phyloP scores from a whole-genome alignment of 2,113 vertebrate genomes.

The Anguilla japonica region DNA sequence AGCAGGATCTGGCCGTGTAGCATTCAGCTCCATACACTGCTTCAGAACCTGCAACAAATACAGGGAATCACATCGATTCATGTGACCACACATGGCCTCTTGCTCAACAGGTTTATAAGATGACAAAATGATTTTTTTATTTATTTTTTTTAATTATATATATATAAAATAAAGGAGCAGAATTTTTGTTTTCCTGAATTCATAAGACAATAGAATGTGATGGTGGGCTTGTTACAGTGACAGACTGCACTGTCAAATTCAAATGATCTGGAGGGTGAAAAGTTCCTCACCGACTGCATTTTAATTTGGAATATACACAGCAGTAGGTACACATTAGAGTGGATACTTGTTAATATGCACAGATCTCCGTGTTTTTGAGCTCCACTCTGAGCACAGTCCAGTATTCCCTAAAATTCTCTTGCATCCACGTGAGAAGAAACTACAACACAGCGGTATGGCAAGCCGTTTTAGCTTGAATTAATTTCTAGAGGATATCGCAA shows the following conservation, averaged over 20 bases:
- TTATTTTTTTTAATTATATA: too few relatives aligned
- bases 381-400: background rate
- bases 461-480: background rate
- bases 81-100: background rate
- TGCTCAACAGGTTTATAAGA: background rate
- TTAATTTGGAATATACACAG: too few relatives aligned
- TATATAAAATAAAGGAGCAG: too few relatives aligned
- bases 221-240: background rate
- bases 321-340: too few relatives aligned
- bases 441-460: background rate
- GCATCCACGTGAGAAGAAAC: background rate
- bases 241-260: background rate
- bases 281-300: background rate
- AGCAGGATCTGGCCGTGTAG: conserved; percentile 8
- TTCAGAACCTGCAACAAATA: conserved; percentile 61
- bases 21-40: conserved; percentile 64
- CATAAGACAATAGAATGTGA: background rate
- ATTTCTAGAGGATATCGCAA: too few relatives aligned
- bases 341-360: too few relatives aligned
- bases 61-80: background rate
- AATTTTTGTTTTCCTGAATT: too few relatives aligned
- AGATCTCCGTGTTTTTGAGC: too few relatives aligned
- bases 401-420: background rate
- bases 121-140: too few relatives aligned
- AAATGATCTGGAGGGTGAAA: background rate